Evolutionary conservation across 2,113 vertebrate species (phyloP).

Genomic region (Collichthys lucidus): DNA sequence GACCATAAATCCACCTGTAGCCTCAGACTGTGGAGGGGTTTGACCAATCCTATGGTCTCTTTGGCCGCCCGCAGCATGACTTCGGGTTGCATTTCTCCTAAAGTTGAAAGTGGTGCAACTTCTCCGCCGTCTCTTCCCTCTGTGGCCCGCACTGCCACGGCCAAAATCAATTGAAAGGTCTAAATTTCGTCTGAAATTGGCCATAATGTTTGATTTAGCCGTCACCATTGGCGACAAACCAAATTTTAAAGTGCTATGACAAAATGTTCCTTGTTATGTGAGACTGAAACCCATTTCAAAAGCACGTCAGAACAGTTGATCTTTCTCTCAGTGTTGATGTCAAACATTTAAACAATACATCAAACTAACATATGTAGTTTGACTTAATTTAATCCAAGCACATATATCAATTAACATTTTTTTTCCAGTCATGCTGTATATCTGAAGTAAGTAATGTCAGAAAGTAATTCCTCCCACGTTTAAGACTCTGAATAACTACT

Average conservation of each 20-base stretch:
- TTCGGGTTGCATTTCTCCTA: too few relatives aligned
- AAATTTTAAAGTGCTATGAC: not conserved
- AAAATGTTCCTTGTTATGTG: not conserved
- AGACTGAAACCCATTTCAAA: not conserved
- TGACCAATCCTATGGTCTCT: too few relatives aligned
- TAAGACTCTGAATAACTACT: not conserved
- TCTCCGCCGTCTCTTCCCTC: too few relatives aligned
- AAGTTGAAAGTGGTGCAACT: too few relatives aligned
- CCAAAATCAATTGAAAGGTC: too few relatives aligned
- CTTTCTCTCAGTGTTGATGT: not conserved
- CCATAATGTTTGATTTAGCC: not conserved
- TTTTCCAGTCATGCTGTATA: not conserved
- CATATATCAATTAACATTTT: not conserved
- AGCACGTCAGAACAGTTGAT: slow-evolving; percentile 2
- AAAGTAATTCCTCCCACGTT: not conserved
- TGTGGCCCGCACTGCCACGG: too few relatives aligned
- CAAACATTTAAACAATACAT: not conserved
- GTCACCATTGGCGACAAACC: not conserved
- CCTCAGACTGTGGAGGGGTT: too few relatives aligned
- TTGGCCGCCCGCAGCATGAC: too few relatives aligned
- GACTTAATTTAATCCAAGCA: not conserved
- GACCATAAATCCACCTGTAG: too few relatives aligned
- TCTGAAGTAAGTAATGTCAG: not conserved
- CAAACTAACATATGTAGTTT: not conserved
- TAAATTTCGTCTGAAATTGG: too few relatives aligned